Evolutionary conservation across 2,113 vertebrate species (phyloP).

Genomic region (Vidua macroura): DNA sequence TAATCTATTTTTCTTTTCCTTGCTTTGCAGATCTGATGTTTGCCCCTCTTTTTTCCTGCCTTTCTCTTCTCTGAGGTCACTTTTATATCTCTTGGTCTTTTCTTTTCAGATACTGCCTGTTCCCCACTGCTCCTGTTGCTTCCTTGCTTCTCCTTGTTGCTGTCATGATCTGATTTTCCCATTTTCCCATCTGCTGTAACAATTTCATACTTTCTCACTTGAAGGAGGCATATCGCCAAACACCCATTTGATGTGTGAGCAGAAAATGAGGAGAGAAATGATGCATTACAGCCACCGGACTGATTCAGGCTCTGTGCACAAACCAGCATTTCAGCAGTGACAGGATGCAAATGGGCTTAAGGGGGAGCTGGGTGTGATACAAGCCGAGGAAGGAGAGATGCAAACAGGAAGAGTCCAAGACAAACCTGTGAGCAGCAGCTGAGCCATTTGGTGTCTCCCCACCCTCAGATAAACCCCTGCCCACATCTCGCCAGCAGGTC

Average conservation of each 20-base stretch:
- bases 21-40: neutral
- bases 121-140: neutral
- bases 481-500: neutral
- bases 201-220: conserved; percentile 34
- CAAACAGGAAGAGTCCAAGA: neutral
- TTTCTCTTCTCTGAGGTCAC: neutral
- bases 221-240: neutral
- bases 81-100: neutral
- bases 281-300: neutral
- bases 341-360: neutral
- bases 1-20: neutral
- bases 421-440: neutral
- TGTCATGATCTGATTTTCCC: conserved; percentile 10
- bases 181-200: conserved; percentile 48
- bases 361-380: neutral
- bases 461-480: neutral
- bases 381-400: neutral
- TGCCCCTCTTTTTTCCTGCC: neutral
- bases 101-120: neutral
- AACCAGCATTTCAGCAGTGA: neutral
- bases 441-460: neutral
- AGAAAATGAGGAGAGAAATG: neutral
- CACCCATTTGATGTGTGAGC: neutral
- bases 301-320: neutral
- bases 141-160: neutral